Conservation (phyloP, 2,113 vertebrate species). For the Sminthopsis crassicaudata region DNA sequence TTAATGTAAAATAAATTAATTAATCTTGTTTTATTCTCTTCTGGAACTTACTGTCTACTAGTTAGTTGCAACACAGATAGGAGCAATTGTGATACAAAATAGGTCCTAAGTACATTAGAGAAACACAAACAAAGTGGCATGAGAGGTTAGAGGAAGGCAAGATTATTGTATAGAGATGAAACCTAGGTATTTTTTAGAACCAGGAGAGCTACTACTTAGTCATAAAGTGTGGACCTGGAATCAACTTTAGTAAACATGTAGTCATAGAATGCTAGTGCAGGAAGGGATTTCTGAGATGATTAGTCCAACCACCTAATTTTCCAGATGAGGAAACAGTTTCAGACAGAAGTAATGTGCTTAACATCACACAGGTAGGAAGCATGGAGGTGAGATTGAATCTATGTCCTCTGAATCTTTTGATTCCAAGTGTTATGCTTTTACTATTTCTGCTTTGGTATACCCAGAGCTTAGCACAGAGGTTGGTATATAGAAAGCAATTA, state of each 20-base stretch:
- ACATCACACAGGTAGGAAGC: not conserved
- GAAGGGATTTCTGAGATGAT: not conserved
- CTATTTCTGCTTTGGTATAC: not conserved
- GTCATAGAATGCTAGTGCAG: not conserved
- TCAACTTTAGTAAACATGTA: not conserved
- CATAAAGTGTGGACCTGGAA: not conserved
- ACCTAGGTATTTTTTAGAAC: not conserved
- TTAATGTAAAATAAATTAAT: not conserved
- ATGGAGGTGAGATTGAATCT: not conserved
- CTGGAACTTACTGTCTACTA: not conserved
- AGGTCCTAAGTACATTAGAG: not conserved
- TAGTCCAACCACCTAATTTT: not conserved
- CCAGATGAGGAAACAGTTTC: not conserved
- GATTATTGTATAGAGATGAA: not conserved
- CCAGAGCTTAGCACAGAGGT: not conserved
- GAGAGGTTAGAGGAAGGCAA: not conserved
- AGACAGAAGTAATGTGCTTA: not conserved
- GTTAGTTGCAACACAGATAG: not conserved
- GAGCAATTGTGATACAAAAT: not conserved
- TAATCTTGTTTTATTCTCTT: not conserved
- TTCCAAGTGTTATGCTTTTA: not conserved
- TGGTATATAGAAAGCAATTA: not conserved
- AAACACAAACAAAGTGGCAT: not conserved
- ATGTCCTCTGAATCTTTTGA: not conserved
- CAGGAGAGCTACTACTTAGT: not conserved